Evolutionary conservation across 2,113 vertebrate genomes (phyloP), one percentile per base, ranked within the genome.

Genomic region (Notiomystis cincta): DNA sequence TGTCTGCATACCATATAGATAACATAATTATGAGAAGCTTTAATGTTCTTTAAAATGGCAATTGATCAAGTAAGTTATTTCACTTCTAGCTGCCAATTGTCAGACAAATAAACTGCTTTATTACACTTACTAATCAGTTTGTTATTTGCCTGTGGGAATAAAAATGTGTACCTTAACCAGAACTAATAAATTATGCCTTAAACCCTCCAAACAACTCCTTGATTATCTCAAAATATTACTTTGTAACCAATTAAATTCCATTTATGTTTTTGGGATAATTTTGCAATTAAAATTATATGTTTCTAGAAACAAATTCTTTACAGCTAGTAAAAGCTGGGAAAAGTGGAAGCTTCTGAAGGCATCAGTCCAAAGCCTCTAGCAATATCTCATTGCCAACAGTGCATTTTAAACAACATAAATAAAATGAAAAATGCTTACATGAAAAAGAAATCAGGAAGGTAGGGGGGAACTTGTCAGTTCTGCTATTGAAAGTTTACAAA

Each of bases 231-330:
- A 95, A 96, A 96, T 94, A 91, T 71, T 94, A 82, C 81, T 96
- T 97, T 97, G 96, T 95, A 97, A 95, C 90, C 92, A 97, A 97
- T 97, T 97, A 96, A 93, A 95, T 96, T 90, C 82, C 90, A n/a
- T 96, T 96, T 97, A 95, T 92, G 87, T 96, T 97, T 93, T 96
- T 19, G 75, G 65, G 69, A 38, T 95, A 93, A 94, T 93, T 94
- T 90, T 96, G 86, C 92, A 95, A 95, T 97, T 96, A 87, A 96
- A 94, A 89, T 91, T 93, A 90, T 50, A 92, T 80, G 78, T 96
- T 97, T 97, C 82, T 96, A 73, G 76, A 97, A 90, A 93, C 66
- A 90, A 91, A 76, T 93, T 92, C 86, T 97, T 97, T 96, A 93
- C 87, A 94, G 90, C 87, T 90, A 95, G 71, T 95, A 96, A 87